Percentiles rank a stretch among this genome's conserved stretches.
Evolutionary conservation across 2,797 vertebrate species (phyloP).

Genomic region (Geotrypetes seraphini): DNA sequence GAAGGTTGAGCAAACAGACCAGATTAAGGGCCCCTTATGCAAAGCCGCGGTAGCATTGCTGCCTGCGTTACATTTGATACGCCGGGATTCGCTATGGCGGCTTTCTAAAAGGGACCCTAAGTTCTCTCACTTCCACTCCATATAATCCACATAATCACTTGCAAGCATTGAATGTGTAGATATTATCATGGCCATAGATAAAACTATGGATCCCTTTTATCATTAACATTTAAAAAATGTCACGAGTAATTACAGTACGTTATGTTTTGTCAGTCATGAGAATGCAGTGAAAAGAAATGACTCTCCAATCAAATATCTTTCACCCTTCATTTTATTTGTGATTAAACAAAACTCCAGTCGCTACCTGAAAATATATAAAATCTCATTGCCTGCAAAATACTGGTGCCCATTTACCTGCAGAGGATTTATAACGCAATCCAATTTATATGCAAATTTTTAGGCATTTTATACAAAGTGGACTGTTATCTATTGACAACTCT

Average conservation of each 20-base stretch:
- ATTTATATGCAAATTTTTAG: conserved; percentile 40
- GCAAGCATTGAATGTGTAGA: no score
- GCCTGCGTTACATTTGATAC: no score
- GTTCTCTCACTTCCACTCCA: no score
- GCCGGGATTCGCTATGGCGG: no score
- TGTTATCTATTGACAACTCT: conserved; percentile 25
- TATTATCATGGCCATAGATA: no score
- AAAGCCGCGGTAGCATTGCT: no score
- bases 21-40: no score
- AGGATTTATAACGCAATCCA: conserved; percentile 23
- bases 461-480: conserved; percentile 19
- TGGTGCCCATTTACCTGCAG: conserved; percentile 14
- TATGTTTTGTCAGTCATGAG: conserved; percentile 24
- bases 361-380: conserved; percentile 22
- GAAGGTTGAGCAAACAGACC: no score
- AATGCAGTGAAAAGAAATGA: conserved; percentile 17
- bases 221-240: not conserved
- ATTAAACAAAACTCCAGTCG: conserved; percentile 5
- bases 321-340: conserved; percentile 9
- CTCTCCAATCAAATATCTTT: conserved; percentile 19
- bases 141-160: no score
- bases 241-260: not conserved
- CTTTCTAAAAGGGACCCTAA: no score
- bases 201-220: not conserved
- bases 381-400: conserved; percentile 18